Conservation (phyloP, 2,888 invertebrate species). For the Pyralis farinalis region DNA sequence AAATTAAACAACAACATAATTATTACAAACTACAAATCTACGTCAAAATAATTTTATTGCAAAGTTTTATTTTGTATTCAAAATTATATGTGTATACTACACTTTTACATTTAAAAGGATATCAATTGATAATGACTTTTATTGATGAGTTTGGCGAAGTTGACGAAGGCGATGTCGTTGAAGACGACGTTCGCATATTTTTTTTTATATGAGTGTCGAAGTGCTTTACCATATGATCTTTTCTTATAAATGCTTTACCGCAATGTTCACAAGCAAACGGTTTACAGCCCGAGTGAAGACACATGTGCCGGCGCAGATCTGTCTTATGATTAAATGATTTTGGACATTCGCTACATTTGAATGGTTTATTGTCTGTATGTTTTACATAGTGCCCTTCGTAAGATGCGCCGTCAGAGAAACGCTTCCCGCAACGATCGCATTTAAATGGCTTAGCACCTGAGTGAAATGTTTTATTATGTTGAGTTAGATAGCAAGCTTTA, state of each 20-base stretch:
- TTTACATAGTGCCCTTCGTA: conserved; percentile 88
- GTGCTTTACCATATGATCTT: conserved; percentile 95
- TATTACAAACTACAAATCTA: conserved; percentile 31
- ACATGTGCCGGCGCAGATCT: conserved; percentile 92
- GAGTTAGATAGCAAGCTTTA: conserved; percentile 93
- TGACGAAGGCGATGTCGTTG: conserved; percentile 45
- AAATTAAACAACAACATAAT: conserved; percentile 26
- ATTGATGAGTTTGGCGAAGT: conserved; percentile 22
- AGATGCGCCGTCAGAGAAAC: conserved; percentile 86
- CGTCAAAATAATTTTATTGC: conserved; percentile 24
- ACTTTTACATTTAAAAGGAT: background rate
- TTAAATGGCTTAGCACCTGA: conserved; percentile 92
- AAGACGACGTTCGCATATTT: conserved; percentile 53
- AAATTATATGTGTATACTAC: conserved; percentile 49
- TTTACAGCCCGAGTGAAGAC: conserved; percentile 92
- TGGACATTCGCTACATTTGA: conserved; percentile 91
- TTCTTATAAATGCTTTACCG: conserved; percentile 93
- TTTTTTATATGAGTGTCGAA: conserved; percentile 89
- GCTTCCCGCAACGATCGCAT: conserved; percentile 92
- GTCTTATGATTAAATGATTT: conserved; percentile 96
- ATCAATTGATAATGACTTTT: conserved; percentile 22
- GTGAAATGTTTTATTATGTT: conserved; percentile 95
- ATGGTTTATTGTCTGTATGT: conserved; percentile 91
- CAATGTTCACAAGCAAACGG: conserved; percentile 91
- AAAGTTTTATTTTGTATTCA: conserved; percentile 19